These are phyloP conservation scores for Antedon mediterranea DNA, from an alignment of 53 echinoderm and acorn worm species.

Conservation along the genomic window DNA sequence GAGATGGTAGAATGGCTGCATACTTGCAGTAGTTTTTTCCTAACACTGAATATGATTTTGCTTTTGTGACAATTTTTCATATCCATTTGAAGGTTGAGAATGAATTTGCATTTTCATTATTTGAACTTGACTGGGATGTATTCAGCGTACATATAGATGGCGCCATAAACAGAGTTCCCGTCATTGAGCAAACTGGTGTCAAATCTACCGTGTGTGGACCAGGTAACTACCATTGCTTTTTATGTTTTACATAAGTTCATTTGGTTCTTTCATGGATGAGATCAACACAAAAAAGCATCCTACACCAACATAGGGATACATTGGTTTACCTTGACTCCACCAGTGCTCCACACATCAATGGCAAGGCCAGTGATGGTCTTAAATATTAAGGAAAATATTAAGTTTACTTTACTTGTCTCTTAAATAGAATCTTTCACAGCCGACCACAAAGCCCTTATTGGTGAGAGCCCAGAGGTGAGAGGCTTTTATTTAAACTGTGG, in stretches of 20 bases:
- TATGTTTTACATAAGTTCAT: too few relatives aligned
- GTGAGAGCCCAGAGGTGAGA: conserved; percentile 74
- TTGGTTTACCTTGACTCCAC: too few relatives aligned
- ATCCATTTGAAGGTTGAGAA: conserved; percentile 40
- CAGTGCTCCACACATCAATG: too few relatives aligned
- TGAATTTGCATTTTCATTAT: conserved; percentile 88
- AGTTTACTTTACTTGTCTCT: not conserved
- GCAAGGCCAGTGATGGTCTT: too few relatives aligned
- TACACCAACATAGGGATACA: too few relatives aligned
- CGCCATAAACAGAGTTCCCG: conserved; percentile 55
- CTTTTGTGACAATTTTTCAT: not conserved
- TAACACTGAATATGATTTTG: not conserved
- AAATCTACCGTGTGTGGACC: conserved; percentile 96
- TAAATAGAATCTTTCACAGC: conserved; percentile 79
- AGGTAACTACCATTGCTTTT: too few relatives aligned
- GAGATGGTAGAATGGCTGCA: too few relatives aligned
- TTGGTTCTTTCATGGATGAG: too few relatives aligned
- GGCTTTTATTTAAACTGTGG: conserved; percentile 75
- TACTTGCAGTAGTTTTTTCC: too few relatives aligned
- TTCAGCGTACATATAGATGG: conserved; percentile 70
- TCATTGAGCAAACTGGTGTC: conserved; percentile 62
- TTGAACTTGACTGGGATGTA: conserved; percentile 91
- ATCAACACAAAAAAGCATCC: too few relatives aligned
- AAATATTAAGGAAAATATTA: too few relatives aligned
- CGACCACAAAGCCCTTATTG: conserved; percentile 73